Evolutionary conservation across 2,888 invertebrate species (phyloP).

Genomic region (Drosophila nr. perissopoda): DNA sequence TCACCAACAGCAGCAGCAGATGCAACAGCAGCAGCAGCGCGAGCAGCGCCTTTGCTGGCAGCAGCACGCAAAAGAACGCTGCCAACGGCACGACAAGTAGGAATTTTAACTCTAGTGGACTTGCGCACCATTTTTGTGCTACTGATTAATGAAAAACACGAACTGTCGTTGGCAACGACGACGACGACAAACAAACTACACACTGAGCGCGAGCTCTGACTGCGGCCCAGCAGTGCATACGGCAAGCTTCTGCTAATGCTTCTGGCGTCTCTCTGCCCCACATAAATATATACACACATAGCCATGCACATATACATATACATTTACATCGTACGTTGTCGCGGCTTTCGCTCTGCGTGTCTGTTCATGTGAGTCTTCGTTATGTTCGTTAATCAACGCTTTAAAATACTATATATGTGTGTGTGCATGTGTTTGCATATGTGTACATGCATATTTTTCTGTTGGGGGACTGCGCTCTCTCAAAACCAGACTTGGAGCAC

Average conservation of each 20-base stretch:
- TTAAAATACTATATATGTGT: conserved; percentile 73
- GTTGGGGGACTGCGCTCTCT: conserved; percentile 21
- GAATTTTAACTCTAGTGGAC: conserved; percentile 80
- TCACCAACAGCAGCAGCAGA: conserved; percentile 12
- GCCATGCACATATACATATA: not conserved
- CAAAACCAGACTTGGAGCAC: conserved; percentile 67
- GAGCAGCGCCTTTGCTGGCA: conserved; percentile 40
- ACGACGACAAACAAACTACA: conserved; percentile 30
- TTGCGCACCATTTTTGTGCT: conserved; percentile 80
- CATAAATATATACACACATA: conserved; percentile 37
- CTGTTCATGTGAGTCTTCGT: conserved; percentile 30
- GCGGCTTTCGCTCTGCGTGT: conserved; percentile 42
- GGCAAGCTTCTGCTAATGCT: conserved; percentile 47
- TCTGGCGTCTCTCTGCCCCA: conserved; percentile 39
- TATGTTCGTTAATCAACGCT: conserved; percentile 78
- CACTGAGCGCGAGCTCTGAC: conserved; percentile 36
- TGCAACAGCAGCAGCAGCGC: conserved; percentile 3
- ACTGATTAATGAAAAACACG: conserved; percentile 75
- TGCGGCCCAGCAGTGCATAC: conserved; percentile 24
- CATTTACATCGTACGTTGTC: conserved; percentile 51
- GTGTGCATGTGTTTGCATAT: conserved; percentile 50
- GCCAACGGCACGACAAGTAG: conserved; percentile 64
- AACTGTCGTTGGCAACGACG: conserved; percentile 45
- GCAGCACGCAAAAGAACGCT: conserved; percentile 66
- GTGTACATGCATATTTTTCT: conserved; percentile 18